A percentile compares a stretch with the other conserved stretches of the same genome.
These are phyloP conservation scores for Tragelaphus oryx DNA, from an alignment of 2,797 vertebrate genomes.

Conservation along the genomic window DNA sequence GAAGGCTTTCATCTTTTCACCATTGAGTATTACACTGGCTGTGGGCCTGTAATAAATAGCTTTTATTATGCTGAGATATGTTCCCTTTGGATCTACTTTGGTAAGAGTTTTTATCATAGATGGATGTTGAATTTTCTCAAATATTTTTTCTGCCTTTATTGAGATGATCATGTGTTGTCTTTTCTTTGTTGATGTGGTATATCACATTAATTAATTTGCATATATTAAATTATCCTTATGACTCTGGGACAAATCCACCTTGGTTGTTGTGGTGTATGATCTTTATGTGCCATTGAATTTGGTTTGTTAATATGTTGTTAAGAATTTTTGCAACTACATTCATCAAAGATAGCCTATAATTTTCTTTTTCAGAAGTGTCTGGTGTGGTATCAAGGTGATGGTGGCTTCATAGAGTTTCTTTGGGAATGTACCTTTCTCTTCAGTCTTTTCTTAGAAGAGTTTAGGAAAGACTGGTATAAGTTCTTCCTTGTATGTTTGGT, in stretches of 20 bases:
- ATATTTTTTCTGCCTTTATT: neutral
- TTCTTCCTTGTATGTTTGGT: neutral
- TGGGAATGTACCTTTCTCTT: neutral
- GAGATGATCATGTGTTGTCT: neutral
- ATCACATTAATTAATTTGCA: neutral
- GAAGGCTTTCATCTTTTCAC: neutral
- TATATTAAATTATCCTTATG: neutral
- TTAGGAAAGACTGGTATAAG: neutral
- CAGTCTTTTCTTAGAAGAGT: neutral
- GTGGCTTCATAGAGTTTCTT: neutral
- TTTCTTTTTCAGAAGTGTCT: neutral
- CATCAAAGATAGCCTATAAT: neutral
- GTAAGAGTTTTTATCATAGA: neutral
- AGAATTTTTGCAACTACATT: neutral
- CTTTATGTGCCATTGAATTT: neutral
- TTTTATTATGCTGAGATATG: neutral
- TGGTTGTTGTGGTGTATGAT: neutral
- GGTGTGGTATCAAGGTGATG: neutral
- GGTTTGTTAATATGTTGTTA: neutral
- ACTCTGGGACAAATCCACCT: neutral
- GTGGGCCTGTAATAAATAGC: neutral
- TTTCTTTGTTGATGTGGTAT: neutral
- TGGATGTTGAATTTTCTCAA: neutral
- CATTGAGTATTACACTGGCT: neutral
- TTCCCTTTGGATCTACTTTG: neutral